A percentile compares a stretch with the other conserved stretches of the same genome.
phyloP scores from a whole-genome alignment of 2,888 invertebrate species.

The Cephonodes hylas region DNA sequence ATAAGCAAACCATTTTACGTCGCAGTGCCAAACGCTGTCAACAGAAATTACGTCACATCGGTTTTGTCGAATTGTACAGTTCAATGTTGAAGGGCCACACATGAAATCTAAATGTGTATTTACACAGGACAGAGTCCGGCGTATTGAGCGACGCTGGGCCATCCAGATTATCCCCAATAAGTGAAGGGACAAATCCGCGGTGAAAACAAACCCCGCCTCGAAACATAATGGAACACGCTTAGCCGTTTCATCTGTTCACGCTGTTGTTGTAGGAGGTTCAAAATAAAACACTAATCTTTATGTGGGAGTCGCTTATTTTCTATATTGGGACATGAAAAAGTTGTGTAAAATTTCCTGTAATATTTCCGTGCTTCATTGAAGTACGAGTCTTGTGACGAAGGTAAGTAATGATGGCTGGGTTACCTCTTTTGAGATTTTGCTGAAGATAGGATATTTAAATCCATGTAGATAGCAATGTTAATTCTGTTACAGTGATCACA shows the following conservation, averaged over 20 bases:
- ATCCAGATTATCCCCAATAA: slow-evolving; percentile 2
- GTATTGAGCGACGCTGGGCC: background rate
- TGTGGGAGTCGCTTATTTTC: background rate
- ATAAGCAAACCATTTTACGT: too few species aligned
- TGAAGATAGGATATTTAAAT: too few species aligned
- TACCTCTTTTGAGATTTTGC: too few species aligned
- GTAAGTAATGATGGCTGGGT: too few species aligned
- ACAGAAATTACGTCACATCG: background rate
- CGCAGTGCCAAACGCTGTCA: too few species aligned
- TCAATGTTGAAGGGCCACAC: background rate
- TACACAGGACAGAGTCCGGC: background rate
- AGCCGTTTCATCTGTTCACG: background rate
- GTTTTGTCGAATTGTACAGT: background rate
- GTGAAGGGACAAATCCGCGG: background rate
- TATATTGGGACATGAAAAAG: background rate
- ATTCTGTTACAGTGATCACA: too few species aligned
- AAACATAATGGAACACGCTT: slow-evolving; percentile 1
- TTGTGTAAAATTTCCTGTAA: too few species aligned
- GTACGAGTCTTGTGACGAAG: too few species aligned
- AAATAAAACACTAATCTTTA: background rate
- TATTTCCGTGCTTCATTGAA: too few species aligned
- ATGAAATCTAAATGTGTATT: slow-evolving; percentile 3
- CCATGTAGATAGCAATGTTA: too few species aligned
- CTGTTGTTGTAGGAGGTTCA: background rate
- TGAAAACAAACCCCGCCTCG: background rate